A percentile compares a stretch with the other conserved stretches of the same genome.
phyloP scores from a whole-genome alignment of 2,113 vertebrate species.

The Jacana jacana region DNA sequence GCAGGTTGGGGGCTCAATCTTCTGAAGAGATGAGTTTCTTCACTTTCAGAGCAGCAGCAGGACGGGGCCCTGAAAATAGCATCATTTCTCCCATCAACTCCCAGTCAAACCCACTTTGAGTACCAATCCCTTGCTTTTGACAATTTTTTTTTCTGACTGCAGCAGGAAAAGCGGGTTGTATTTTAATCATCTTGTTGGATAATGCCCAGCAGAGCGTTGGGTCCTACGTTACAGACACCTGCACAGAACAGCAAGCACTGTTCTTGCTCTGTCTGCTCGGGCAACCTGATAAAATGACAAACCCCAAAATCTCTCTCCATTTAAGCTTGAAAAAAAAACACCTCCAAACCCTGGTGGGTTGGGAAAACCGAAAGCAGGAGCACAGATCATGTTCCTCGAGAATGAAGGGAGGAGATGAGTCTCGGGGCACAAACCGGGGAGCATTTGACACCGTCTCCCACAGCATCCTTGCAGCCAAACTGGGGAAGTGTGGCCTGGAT shows the following conservation, averaged over 20 bases:
- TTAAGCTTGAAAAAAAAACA: not conserved
- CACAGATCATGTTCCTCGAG: too few relatives aligned
- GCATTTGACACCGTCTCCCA: too few relatives aligned
- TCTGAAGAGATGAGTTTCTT: not conserved
- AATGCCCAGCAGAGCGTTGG: not conserved
- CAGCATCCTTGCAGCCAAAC: too few relatives aligned
- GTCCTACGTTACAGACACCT: accelerated
- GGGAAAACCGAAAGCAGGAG: too few relatives aligned
- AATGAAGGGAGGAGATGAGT: too few relatives aligned
- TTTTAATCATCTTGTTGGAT: not conserved
- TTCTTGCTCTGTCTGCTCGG: not conserved
- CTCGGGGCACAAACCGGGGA: too few relatives aligned
- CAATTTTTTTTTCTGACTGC: not conserved
- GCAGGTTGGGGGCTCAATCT: not conserved
- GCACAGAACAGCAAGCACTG: too few relatives aligned
- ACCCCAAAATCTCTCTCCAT: not conserved
- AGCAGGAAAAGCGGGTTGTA: not conserved
- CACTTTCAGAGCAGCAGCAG: not conserved
- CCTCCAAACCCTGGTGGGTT: too few relatives aligned
- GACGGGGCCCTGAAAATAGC: not conserved
- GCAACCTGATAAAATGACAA: not conserved
- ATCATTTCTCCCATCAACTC: not conserved
- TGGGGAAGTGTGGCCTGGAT: too few relatives aligned
- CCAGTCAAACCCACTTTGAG: not conserved
- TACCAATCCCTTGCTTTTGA: not conserved